Evolutionary conservation across 1,140 invertebrate genomes (phyloP).

Genomic region (Drosophila chauvacae): DNA sequence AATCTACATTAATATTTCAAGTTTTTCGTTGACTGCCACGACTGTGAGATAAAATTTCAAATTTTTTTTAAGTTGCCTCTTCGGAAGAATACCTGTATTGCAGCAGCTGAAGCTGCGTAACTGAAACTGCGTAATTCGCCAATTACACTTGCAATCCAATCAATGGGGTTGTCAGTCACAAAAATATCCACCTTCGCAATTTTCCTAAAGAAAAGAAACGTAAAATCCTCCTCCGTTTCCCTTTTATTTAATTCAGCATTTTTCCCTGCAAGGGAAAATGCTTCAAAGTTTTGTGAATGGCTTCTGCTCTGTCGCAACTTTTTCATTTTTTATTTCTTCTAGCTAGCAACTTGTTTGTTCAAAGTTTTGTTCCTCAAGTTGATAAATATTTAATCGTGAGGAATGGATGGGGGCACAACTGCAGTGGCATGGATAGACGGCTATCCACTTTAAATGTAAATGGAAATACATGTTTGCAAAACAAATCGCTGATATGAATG

Average conservation of each 20-base stretch:
- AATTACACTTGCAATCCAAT: conserved; percentile 30
- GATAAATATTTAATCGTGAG: conserved; percentile 52
- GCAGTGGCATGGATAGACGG: conserved; percentile 14
- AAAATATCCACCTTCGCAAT: conserved; percentile 1
- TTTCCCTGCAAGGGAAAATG: not conserved
- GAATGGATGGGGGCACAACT: not conserved
- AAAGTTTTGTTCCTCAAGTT: conserved; percentile 36
- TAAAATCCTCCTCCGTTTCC: not conserved
- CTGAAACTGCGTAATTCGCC: conserved; percentile 35
- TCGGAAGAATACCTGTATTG: not conserved
- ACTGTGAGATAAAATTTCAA: not conserved
- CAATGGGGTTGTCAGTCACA: conserved; percentile 12
- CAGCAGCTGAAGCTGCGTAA: conserved; percentile 7
- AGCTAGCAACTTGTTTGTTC: conserved; percentile 27
- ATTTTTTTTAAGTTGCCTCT: not conserved
- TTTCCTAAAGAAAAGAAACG: not conserved
- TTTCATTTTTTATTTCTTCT: not conserved
- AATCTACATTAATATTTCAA: not conserved
- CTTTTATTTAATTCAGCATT: not conserved
- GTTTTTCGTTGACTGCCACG: too few species aligned
- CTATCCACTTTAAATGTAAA: conserved; percentile 32
- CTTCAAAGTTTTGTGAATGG: conserved; percentile 30
- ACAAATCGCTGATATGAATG: conserved; percentile 11
- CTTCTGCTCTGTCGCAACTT: conserved; percentile 29
- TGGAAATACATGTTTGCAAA: conserved; percentile 28